Evolutionary conservation across 2,888 invertebrate species (phyloP).

Genomic region (Dyspetes luteomarginatus): DNA sequence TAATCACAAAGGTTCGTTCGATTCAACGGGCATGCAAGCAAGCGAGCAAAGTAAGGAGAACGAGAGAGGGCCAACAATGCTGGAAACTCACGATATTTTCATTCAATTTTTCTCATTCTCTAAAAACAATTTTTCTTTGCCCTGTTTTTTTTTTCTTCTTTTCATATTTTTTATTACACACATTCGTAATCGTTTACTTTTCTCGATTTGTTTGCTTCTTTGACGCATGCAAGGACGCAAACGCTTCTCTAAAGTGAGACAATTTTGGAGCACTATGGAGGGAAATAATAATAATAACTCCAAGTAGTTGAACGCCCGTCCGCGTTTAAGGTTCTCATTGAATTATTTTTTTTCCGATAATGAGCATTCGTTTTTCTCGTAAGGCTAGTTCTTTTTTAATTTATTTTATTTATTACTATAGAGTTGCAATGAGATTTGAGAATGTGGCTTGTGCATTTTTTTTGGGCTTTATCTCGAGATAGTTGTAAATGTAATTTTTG

Average conservation of each 20-base stretch:
- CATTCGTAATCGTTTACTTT: slow-evolving; percentile 52
- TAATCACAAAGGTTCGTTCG: slow-evolving; percentile 82
- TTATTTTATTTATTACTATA: no score
- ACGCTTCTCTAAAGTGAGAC: slow-evolving; percentile 82
- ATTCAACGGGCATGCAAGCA: slow-evolving; percentile 39
- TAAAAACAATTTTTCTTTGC: slow-evolving; percentile 63
- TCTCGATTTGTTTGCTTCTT: slow-evolving; percentile 63
- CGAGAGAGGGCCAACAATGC: slow-evolving; percentile 40
- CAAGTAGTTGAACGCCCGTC: slow-evolving; percentile 59
- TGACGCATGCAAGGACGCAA: slow-evolving; percentile 82
- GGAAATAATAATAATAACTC: slow-evolving; percentile 76
- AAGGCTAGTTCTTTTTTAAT: slow-evolving; percentile 22
- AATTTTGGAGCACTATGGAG: slow-evolving; percentile 83
- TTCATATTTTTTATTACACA: slow-evolving; percentile 48
- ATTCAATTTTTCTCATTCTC: slow-evolving; percentile 60
- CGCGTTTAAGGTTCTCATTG: slow-evolving; percentile 55
- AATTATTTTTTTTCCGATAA: slow-evolving; percentile 7
- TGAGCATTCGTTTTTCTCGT: not conserved
- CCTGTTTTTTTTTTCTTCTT: slow-evolving; percentile 58
- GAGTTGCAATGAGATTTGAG: not conserved
- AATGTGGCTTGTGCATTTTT: no score
- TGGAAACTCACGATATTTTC: slow-evolving; percentile 47
- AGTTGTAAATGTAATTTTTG: no score
- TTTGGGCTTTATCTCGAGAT: no score
- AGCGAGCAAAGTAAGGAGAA: slow-evolving; percentile 60